Evolutionary conservation across 2,797 vertebrate species (phyloP), one percentile per base, ranked within the genome.

Genomic region (Myripristis murdjan): DNA sequence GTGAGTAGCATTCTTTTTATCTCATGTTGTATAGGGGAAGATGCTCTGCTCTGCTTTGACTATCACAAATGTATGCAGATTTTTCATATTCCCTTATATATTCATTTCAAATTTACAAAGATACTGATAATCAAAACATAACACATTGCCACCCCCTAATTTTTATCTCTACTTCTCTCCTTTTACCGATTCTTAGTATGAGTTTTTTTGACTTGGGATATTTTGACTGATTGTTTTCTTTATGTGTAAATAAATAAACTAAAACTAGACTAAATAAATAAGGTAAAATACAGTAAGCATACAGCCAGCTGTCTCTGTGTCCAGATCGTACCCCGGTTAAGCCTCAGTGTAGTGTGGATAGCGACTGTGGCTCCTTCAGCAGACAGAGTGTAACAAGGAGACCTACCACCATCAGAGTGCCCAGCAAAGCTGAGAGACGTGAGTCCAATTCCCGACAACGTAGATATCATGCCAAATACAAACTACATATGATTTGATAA

Each of bases 341-440:
- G 91, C 90, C 94, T 89, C 76, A 71, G 73, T 64, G 51, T 56
- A 82, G 86, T 82, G 86, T 91, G 60, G 82, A 80, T 48, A 76
- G 39, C 43, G 48, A 58, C 12, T 77, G 48, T 26, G 55, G 18
- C 73, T 77, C 93, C 84, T 20, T 85, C 80, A 71, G 24, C 9
- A 82, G 67, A 66, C 86, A 79, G 31, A 85, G 78, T 64, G 0
- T 92, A 39, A 75, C 88, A 18, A 94, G 94, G 75, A 97, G 97
- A 78, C 98, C 98, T 41, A 99, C 97, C 65, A 97, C 97, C 81
- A 99, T 99, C 87, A 93, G 96, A 83, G 96, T 99, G 48, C 95
- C 96, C 85, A 95, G 95, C 88, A 96, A 93, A 90, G 70, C 91
- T 0, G 87, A 64, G 55, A 95, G 93, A 79, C 10, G 93, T 94